A percentile compares a stretch with the other conserved stretches of the same genome.
Conservation (phyloP, 2,888 invertebrate species). For the Nephrocerus scutellatus region DNA sequence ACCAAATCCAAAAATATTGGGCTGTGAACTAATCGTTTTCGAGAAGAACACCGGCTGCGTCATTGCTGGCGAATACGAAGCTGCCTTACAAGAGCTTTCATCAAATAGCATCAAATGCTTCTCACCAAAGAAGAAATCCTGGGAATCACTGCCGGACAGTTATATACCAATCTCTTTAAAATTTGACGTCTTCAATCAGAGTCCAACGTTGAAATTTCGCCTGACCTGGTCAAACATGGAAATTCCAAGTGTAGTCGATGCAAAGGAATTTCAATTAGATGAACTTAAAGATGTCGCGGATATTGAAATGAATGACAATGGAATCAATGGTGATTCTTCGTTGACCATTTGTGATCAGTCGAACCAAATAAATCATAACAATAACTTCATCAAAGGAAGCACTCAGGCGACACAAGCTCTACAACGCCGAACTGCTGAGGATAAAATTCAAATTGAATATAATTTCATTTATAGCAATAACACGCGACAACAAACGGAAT, state of each 20-base stretch:
- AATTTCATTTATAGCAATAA: conserved; percentile 95
- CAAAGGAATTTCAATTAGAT: conserved; percentile 29
- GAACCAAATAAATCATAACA: conserved; percentile 33
- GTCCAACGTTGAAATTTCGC: conserved; percentile 77
- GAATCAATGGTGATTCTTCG: not conserved
- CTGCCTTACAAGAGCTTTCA: conserved; percentile 69
- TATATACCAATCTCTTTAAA: conserved; percentile 48
- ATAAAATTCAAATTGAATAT: conserved; percentile 78
- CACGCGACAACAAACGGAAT: conserved; percentile 90
- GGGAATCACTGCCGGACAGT: conserved; percentile 58
- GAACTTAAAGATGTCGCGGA: conserved; percentile 17
- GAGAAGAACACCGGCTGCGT: conserved; percentile 84
- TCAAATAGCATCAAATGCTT: conserved; percentile 48
- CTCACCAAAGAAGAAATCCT: conserved; percentile 65
- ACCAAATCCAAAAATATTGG: conserved; percentile 49
- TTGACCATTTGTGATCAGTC: not conserved
- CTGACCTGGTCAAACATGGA: conserved; percentile 72
- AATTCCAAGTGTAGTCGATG: conserved; percentile 33
- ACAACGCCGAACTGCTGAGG: conserved; percentile 28
- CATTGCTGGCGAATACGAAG: conserved; percentile 84
- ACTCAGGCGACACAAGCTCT: conserved; percentile 21
- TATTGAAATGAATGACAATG: conserved; percentile 16
- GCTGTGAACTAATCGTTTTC: conserved; percentile 77
- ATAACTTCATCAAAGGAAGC: conserved; percentile 32
- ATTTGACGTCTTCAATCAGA: conserved; percentile 70